Evolutionary conservation across 2,888 invertebrate species (phyloP), one percentile per base, ranked within the genome.

Genomic region (Pyrrhosoma nymphula): DNA sequence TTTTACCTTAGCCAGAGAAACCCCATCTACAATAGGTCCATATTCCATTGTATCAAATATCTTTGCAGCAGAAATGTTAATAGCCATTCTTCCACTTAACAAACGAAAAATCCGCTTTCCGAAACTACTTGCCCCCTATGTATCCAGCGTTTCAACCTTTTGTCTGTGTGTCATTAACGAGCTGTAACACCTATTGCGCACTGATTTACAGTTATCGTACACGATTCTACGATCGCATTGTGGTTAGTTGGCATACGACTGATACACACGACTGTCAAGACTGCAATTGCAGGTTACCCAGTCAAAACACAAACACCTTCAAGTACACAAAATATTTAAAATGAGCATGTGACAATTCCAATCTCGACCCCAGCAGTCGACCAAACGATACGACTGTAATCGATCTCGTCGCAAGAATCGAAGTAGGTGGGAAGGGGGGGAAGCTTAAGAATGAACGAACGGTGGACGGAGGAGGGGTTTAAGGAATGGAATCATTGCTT

Each of bases 11-110:
- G 96, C 96, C 95, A 96, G 95, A 69, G 96, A 95, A 56, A 96
- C 95, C 95, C 96, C 96, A 96, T 96, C 96, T 18, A 95, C 69
- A 82, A 96, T 96, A 69, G 96, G 96, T 20, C 96, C 96, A 96
- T 96, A 97, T 14, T 96, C 96, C 97, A 97, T 97, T 18, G 95
- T 96, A 89, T 96, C 95, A 96, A 96, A 97, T 95, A 96, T 96
- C 89, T 96, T 88, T 93, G 26, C 93, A 10, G 63, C 69, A 12
- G 93, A 63, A 16, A n/a, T 14, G 8, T 10, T 69, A 10, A 16
- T 63, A 18, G 93, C 93, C 93, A 93, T 93, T 26, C 47, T 93
- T 63, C 47, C 39, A 69, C 26, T 12, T 14, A 23, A 18, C 35
- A 16, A 35, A 82, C 26, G 35, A 82, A 26, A 69, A 23, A 6